A percentile compares a stretch with the other conserved stretches of the same genome.
phyloP scores from a whole-genome alignment of 1,140 invertebrate genomes.

The Daktulosphaira vitifoliae region DNA sequence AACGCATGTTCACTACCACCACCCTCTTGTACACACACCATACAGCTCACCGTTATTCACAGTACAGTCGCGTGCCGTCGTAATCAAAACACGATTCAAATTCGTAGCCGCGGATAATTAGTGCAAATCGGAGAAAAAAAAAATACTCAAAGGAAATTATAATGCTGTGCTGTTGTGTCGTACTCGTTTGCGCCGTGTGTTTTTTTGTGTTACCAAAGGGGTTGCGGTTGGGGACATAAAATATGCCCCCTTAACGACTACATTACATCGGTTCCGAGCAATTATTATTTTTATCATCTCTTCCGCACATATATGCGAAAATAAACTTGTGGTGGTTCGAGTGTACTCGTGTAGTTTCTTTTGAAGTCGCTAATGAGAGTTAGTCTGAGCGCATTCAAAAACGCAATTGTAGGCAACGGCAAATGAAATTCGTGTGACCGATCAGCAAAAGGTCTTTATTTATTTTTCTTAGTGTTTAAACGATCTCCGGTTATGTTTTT shows the following conservation, averaged over 20 bases:
- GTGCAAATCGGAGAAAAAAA: background rate
- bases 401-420: background rate
- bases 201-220: background rate
- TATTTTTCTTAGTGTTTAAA: slow-evolving; percentile 2
- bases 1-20: background rate
- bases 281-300: slow-evolving; percentile 17
- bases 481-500: background rate
- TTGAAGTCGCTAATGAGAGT: slow-evolving; percentile 33
- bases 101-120: slow-evolving; percentile 24
- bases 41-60: slow-evolving; percentile 12
- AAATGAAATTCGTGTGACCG: background rate
- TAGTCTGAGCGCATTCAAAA: background rate
- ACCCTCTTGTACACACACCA: background rate
- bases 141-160: slow-evolving; percentile 18
- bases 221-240: background rate
- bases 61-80: slow-evolving; percentile 22
- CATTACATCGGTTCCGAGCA: slow-evolving; percentile 10
- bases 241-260: slow-evolving; percentile 18
- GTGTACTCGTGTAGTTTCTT: slow-evolving; percentile 12
- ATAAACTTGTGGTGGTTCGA: background rate
- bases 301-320: background rate
- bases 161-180: background rate
- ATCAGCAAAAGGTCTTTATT: slow-evolving; percentile 7
- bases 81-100: slow-evolving; percentile 32
- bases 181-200: background rate